Base-by-base conservation (phyloP, 1,140 invertebrate species). In the Scaptomyza pallida region DNA sequence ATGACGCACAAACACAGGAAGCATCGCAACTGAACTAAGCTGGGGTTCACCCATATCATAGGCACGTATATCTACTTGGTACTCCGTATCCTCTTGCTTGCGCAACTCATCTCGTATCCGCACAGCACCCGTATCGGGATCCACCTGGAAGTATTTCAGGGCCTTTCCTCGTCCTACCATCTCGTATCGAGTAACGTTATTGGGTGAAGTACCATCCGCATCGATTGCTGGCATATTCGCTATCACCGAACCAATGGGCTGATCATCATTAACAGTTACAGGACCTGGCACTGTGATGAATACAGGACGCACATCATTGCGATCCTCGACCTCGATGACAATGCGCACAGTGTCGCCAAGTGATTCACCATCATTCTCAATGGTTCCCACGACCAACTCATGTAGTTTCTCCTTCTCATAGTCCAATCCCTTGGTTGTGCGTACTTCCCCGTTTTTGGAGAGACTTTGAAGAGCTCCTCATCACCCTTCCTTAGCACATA, bases 1-100 rank as follows among this genome's bases (percentile, higher is more conserved):
- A 79, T 97, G 96, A 54, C 96, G 94, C 5, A 98, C 95, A 75
- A 94, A 97, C 1, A 98, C 93, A 1, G 95, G 95, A 0, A 98
- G 93, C 1, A 95, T 96, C 1, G 95, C 94, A 2, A 96, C 94
- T 0, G 95, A 96, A 5, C 95, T 96, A 54, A 98, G 92, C 73
- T 95, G 94, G 0, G 97, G 97, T 33, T 97, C 96, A 0, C 96
- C 96, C 68, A 97, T 93, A 89, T 99, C 97, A 85, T 96, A 97
- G 0, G 96, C 97, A 64, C 95, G 94, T 0, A 99, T 94, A 88
- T 97, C 95, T 44, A 98, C 94, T 35, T 96, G 95, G 92, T 97
- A 97, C 92, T 97, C 96, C 17, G 94, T 96, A 82, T 96, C 95
- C 9, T 95, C 93, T 89, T 97, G 96, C 90, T 97, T 97, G 40